Conservation (phyloP, 2,113 vertebrate genomes). For the Laticauda colubrina region DNA sequence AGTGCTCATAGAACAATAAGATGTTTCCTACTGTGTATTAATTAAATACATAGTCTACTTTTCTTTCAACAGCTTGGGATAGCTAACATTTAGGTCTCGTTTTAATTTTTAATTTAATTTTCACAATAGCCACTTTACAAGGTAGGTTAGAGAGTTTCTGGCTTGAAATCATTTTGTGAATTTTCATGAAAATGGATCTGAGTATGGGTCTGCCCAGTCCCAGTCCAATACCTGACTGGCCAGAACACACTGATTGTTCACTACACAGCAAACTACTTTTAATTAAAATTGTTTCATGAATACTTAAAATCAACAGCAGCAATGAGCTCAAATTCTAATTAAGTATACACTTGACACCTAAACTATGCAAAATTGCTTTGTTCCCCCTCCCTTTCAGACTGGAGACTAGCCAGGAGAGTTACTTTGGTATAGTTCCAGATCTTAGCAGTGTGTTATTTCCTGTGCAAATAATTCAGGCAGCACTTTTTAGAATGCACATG, state of each 20-base stretch:
- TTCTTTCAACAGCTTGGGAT: neutral
- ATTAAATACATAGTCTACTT: neutral
- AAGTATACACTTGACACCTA: neutral
- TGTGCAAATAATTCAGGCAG: neutral
- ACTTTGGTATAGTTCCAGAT: neutral
- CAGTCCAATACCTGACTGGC: neutral
- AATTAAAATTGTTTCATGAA: neutral
- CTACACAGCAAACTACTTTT: neutral
- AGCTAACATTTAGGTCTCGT: neutral
- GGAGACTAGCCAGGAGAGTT: neutral
- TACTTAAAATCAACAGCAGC: neutral
- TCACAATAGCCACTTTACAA: neutral
- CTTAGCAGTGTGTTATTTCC: neutral
- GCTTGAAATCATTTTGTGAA: neutral
- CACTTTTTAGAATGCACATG: neutral
- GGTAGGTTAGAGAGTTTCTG: neutral
- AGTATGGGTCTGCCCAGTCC: neutral
- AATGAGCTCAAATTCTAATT: neutral
- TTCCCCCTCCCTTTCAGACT: neutral
- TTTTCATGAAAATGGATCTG: neutral
- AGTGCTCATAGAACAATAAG: neutral
- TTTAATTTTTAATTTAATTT: neutral
- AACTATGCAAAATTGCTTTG: neutral
- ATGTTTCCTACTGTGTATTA: neutral
- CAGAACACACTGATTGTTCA: neutral